Base-by-base conservation (phyloP, 1,140 invertebrate species). In the Goniozus legneri region DNA sequence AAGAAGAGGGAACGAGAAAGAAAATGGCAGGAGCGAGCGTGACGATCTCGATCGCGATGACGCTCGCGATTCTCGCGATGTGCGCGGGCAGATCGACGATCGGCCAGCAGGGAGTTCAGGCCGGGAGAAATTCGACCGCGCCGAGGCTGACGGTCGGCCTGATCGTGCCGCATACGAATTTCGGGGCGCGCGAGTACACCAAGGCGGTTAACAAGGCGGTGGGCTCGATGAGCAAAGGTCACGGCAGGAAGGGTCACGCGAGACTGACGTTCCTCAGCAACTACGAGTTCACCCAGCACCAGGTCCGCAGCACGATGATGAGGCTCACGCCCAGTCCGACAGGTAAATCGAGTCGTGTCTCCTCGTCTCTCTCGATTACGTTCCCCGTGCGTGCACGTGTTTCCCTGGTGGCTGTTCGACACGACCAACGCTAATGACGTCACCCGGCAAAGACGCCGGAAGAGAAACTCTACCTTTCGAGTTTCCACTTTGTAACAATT, bases 321-420 rank as follows among this genome's bases (percentile, higher is more conserved):
- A 80, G 79, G 40, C 71, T 89, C 14, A 86, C 84, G 33, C 87
- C 87, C 7, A 87, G 83, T 75, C 87, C 87, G 8, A 88, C 83
- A 80, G 85, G 86, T 88, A 75, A 69, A 65, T 47, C 24, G 10
- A 27, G 4, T 27, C 24, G 10, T 27, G 4, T 27, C 24, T 27
- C 24, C 4, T 27, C 10, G 4, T 27, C 10, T 10, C 10, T 27
- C 10, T 27, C 24, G 24, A n/a, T n/a, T n/a, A n/a, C n/a, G n/a
- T n/a, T n/a, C n/a, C n/a, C n/a, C n/a, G n/a, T n/a, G n/a, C n/a
- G n/a, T n/a, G n/a, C n/a, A n/a, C n/a, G n/a, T n/a, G n/a, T n/a
- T n/a, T n/a, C n/a, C n/a, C n/a, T n/a, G n/a, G n/a, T n/a, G n/a
- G n/a, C n/a, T n/a, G n/a, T n/a, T n/a, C n/a, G n/a, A n/a, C n/a